Percentiles rank a stretch among this genome's conserved stretches.
Conservation (phyloP, 2,888 invertebrate species). For the Caenorhabditis sulstoni region DNA sequence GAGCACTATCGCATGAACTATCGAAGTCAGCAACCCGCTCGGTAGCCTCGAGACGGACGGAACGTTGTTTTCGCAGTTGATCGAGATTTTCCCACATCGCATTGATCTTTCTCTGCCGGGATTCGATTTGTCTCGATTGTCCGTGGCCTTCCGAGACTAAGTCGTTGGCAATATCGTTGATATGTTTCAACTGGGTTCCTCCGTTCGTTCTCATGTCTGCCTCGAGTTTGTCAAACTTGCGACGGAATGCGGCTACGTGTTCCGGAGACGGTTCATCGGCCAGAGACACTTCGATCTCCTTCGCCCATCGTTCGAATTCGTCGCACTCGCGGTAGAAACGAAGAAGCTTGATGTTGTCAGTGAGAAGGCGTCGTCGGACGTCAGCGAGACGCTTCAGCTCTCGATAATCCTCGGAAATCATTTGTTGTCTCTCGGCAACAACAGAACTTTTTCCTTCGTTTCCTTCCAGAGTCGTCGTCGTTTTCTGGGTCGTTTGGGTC, state of each 20-base stretch:
- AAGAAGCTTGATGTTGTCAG: conserved; percentile 90
- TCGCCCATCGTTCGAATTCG: conserved; percentile 96
- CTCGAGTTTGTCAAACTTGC: conserved; percentile 86
- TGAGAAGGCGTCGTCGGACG: conserved; percentile 86
- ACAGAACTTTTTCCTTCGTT: conserved; percentile 60
- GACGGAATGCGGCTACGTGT: conserved; percentile 92
- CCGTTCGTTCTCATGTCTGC: conserved; percentile 92
- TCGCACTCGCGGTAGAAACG: conserved; percentile 96
- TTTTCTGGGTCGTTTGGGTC: conserved; percentile 63
- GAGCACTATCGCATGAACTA: conserved; percentile 95
- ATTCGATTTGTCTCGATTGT: conserved; percentile 63
- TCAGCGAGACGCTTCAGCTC: conserved; percentile 87
- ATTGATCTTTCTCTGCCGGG: conserved; percentile 85
- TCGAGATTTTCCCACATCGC: conserved; percentile 83
- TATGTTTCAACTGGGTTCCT: conserved; percentile 89
- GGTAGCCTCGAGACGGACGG: conserved; percentile 92
- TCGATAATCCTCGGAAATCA: conserved; percentile 70
- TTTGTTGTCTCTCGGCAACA: conserved; percentile 75
- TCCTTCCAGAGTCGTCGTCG: conserved; percentile 58
- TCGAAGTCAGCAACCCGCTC: conserved; percentile 95
- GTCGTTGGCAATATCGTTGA: conserved; percentile 90
- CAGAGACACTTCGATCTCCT: conserved; percentile 92
- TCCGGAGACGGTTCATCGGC: conserved; percentile 89
- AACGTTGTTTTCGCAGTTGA: conserved; percentile 81
- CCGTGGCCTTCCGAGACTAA: conserved; percentile 90